phyloP scores from a whole-genome alignment of 2,113 vertebrate genomes.

The Labeo catla region DNA sequence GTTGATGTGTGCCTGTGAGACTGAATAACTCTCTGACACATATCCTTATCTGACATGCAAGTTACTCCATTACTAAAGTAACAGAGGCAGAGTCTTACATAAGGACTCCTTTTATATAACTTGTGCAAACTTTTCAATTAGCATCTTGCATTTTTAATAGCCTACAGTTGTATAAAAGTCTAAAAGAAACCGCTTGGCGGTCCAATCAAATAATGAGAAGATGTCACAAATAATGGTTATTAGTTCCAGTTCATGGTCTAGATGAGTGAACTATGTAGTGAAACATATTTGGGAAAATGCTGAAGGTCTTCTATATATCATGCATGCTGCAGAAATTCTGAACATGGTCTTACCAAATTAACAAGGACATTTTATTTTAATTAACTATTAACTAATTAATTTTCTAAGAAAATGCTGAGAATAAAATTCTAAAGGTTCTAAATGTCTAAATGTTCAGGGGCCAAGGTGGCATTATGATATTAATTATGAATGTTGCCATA shows the following conservation, averaged over 20 bases:
- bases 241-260: no score
- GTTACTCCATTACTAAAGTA: slow-evolving; percentile 3
- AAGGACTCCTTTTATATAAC: background rate
- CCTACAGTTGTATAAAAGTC: background rate
- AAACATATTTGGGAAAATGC: no score
- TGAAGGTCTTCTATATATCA: no score
- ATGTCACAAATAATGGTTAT: background rate
- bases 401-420: no score
- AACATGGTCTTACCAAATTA: no score
- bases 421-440: no score
- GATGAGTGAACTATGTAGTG: no score
- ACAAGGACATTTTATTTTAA: no score
- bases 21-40: background rate
- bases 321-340: no score
- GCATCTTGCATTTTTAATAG: background rate
- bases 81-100: slow-evolving; percentile 10
- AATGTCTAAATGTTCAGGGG: background rate
- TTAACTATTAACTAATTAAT: no score
- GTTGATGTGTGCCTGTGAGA: background rate
- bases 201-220: background rate
- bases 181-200: background rate
- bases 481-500: background rate
- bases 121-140: background rate
- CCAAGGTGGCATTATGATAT: background rate
- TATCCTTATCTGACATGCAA: background rate